Conservation (phyloP, 1,140 invertebrate species). For the Drosophila nasuta region DNA sequence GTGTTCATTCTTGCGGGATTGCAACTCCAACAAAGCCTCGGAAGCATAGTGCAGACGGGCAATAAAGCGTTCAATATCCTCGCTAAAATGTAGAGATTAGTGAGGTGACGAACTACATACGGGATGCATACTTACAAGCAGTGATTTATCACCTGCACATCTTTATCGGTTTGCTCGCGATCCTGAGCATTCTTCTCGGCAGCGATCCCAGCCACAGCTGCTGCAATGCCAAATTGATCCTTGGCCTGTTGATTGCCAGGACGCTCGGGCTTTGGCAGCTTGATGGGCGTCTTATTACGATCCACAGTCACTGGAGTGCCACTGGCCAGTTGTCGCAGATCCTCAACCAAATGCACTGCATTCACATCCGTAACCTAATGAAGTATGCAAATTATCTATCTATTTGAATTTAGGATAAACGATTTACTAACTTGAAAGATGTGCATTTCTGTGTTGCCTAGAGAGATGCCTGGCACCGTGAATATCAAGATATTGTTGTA, state of each 20-base stretch:
- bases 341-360: conserved; percentile 86
- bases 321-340: conserved; percentile 85
- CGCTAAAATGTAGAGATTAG: conserved; percentile 19
- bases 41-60: conserved; percentile 77
- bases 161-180: conserved; percentile 71
- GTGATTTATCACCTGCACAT: conserved; percentile 77
- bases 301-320: conserved; percentile 67
- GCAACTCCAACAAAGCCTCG: conserved; percentile 71
- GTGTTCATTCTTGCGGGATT: conserved; percentile 71
- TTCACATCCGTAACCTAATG: conserved; percentile 85
- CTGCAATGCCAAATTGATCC: conserved; percentile 80
- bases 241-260: conserved; percentile 59
- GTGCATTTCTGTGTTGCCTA: conserved; percentile 82
- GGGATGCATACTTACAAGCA: conserved; percentile 57
- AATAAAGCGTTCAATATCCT: conserved; percentile 79
- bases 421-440: conserved; percentile 68
- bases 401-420: background rate
- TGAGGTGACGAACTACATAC: too few relatives aligned
- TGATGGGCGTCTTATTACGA: conserved; percentile 75
- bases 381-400: background rate
- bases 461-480: conserved; percentile 71
- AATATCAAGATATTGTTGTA: conserved; percentile 79
- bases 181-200: conserved; percentile 75
- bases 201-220: conserved; percentile 67
- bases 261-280: conserved; percentile 68